phyloP scores from a whole-genome alignment of 2,888 invertebrate genomes.

The Ormyrus rosae region DNA sequence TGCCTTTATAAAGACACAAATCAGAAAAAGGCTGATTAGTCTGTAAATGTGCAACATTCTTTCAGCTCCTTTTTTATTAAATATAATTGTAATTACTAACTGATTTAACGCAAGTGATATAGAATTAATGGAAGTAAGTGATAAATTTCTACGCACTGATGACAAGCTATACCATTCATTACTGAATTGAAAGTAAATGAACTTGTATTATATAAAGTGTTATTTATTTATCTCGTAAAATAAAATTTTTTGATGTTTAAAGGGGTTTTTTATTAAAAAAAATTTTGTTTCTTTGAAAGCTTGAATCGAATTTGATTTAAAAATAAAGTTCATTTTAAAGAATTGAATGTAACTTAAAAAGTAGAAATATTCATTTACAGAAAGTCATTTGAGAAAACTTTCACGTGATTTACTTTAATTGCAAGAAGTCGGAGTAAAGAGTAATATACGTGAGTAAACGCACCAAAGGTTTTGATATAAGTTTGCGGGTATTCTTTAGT shows the following conservation, averaged over 20 bases:
- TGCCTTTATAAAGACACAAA: background rate
- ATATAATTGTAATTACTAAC: conserved; percentile 27
- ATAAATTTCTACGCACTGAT: conserved; percentile 28
- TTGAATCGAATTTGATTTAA: no score
- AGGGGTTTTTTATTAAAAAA: background rate
- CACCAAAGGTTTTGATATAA: no score
- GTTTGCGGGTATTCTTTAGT: no score
- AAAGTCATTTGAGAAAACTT: no score
- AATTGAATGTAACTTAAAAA: no score
- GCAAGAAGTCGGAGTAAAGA: no score
- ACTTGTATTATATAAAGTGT: conserved; percentile 21
- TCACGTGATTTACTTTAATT: no score
- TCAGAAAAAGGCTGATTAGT: conserved; percentile 34
- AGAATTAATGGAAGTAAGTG: conserved; percentile 20
- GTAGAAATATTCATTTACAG: no score
- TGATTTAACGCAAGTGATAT: conserved; percentile 14
- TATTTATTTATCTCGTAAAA: conserved; percentile 32
- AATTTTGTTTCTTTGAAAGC: background rate
- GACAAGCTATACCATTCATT: conserved; percentile 10
- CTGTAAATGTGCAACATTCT: conserved; percentile 26
- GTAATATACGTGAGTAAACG: no score
- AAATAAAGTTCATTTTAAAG: no score
- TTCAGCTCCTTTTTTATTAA: conserved; percentile 19
- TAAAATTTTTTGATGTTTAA: conserved; percentile 28
- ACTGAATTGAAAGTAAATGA: conserved; percentile 14